Conservation (phyloP, 2,888 invertebrate species). For the Alcis repandata region DNA sequence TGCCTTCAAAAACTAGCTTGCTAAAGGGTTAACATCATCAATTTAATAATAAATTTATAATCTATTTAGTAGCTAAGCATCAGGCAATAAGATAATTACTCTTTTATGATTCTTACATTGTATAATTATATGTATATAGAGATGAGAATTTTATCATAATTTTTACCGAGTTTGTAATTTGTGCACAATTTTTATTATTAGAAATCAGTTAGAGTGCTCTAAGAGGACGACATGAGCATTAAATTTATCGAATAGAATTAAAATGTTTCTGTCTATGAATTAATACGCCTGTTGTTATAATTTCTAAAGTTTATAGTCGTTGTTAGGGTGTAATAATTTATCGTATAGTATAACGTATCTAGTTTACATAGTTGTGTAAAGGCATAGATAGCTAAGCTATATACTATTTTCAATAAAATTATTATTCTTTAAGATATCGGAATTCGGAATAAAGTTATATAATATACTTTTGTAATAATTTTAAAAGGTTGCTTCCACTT, state of each 20-base stretch:
- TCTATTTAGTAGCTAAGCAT: neutral
- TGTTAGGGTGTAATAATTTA: neutral
- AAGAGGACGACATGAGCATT: neutral
- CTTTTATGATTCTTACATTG: neutral
- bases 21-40: neutral
- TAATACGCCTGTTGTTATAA: neutral
- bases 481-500: constrained; percentile 25
- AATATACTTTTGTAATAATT: constrained; percentile 13
- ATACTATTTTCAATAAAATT: constrained; percentile 11
- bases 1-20: neutral
- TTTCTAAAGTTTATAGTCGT: neutral
- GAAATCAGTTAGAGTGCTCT: neutral
- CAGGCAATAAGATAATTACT: neutral
- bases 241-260: neutral
- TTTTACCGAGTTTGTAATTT: too few relatives aligned
- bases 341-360: neutral
- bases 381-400: constrained; percentile 19
- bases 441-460: constrained; percentile 1
- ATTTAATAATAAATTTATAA: neutral
- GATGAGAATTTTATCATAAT: too few relatives aligned
- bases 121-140: too few relatives aligned
- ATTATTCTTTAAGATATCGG: constrained; percentile 6
- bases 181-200: too few relatives aligned
- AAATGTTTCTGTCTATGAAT: neutral
- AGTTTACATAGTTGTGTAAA: constrained; percentile 1